Conservation (phyloP, 2,797 vertebrate species). For the Micromesistius poutassou region DNA sequence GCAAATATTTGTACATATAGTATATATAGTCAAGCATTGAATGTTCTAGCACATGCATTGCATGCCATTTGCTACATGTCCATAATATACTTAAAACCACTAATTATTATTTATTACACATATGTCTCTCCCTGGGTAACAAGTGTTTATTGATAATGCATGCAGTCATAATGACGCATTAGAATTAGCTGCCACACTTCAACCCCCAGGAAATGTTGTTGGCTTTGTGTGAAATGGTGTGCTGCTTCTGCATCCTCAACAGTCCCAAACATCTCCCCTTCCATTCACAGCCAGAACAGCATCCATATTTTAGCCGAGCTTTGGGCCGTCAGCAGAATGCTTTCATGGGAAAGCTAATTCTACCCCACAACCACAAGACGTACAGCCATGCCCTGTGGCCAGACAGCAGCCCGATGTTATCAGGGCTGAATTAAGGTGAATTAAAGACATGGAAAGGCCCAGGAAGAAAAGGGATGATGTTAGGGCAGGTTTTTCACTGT, state of each 20-base stretch:
- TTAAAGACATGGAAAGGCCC: conserved; percentile 72
- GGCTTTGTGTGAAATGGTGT: conserved; percentile 9
- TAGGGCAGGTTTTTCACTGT: conserved; percentile 66
- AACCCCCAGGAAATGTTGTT: conserved; percentile 17
- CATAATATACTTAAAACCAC: too few species aligned
- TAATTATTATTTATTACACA: too few species aligned
- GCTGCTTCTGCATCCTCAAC: conserved; percentile 36
- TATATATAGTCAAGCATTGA: not conserved
- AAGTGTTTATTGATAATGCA: not conserved
- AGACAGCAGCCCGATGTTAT: conserved; percentile 75
- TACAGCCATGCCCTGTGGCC: conserved; percentile 68
- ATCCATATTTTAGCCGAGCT: conserved; percentile 68
- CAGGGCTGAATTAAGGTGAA: conserved; percentile 80
- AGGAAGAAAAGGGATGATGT: conserved; percentile 72
- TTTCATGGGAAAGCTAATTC: conserved; percentile 68
- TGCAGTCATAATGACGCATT: not conserved
- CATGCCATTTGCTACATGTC: too few species aligned
- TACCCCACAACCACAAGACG: conserved; percentile 59
- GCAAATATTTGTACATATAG: not conserved
- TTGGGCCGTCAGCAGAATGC: conserved; percentile 71
- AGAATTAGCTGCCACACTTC: conserved; percentile 35
- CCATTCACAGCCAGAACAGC: conserved; percentile 51
- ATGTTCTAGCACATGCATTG: not conserved
- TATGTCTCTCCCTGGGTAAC: not conserved
- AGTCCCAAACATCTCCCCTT: conserved; percentile 47